Base-by-base conservation (phyloP, 2,113 vertebrate species). In the Neolamprologus cancellatus region DNA sequence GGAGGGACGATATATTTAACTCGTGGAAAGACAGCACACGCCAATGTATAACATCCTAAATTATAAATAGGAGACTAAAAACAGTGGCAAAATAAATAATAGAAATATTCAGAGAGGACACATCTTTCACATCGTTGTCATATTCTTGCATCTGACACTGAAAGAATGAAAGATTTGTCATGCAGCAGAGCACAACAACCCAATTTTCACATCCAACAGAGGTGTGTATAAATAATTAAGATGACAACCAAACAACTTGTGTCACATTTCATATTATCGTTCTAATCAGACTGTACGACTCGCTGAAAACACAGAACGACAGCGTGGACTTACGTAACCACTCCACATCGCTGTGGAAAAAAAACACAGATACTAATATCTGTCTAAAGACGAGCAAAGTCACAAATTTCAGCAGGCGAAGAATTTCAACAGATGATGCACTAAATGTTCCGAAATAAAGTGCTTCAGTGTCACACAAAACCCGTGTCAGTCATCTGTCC, bases 221-320 rank as follows among this genome's bases (percentile, higher is more conserved):
- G 86, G 88, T 90, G 76, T 14, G 52, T 64, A 90, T 93, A 88
- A 94, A 95, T 95, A 94, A 93, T 94, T 92, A 87, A 94, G 81
- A 88, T 53, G 88, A 93, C 88, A 91, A 85, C 61, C 84, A 90
- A 92, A 89, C 86, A 89, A 91, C 88, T 87, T 82, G 88, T 90
- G 90, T 91, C 91, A 87, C 92, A 90, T 93, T 93, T 92, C 85
- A 89, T 93, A 92, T 89, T 88, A 11, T 76, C 14, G 7, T 52
- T 66, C 78, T 54, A 66, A 86, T 88, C 80, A 81, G 82, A 48
- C 46, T 18, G 41, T 36, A 57, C 3, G 17, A 82, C 48, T 54
- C 9, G 30, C 34, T 86, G 50, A 79, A 84, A 84, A 64, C 50
- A 15, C 36, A 25, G 76, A 8, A 69, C 9, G 14, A 84, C 83